phyloP scores from a whole-genome alignment of 2,113 vertebrate species.

The Colinus virginianus region DNA sequence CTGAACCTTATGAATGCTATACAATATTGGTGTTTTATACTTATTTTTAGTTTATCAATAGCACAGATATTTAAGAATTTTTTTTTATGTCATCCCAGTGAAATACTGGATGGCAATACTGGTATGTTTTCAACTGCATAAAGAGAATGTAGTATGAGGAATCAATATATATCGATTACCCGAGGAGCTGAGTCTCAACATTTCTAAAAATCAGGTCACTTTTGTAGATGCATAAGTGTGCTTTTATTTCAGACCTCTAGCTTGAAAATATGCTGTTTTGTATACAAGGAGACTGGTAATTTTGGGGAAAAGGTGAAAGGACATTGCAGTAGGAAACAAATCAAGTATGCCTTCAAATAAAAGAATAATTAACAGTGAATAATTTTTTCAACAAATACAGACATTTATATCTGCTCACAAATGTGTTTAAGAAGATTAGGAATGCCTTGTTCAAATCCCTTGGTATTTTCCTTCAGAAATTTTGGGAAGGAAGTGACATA shows the following conservation, averaged over 20 bases:
- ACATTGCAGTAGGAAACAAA: neutral
- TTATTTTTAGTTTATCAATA: constrained; percentile 48
- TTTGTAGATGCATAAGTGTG: neutral
- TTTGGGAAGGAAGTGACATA: neutral
- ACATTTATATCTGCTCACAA: neutral
- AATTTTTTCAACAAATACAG: constrained; percentile 3
- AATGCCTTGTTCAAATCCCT: neutral
- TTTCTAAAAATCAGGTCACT: constrained; percentile 46
- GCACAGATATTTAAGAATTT: constrained; percentile 9
- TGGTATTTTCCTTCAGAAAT: neutral
- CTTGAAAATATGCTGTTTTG: neutral
- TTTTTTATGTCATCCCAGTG: constrained; percentile 57
- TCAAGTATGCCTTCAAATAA: neutral
- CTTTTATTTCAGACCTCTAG: neutral
- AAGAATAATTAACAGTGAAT: neutral
- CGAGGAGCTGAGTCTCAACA: neutral
- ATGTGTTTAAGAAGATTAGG: neutral
- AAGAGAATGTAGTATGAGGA: constrained; percentile 25
- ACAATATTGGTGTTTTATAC: neutral
- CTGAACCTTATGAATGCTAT: neutral
- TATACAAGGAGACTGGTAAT: neutral
- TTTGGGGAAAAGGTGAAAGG: neutral
- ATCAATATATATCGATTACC: constrained; percentile 51
- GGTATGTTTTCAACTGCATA: constrained; percentile 43
- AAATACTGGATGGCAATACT: constrained; percentile 36